Conservation (phyloP, 2,797 vertebrate genomes). For the Thamnophis elegans region DNA sequence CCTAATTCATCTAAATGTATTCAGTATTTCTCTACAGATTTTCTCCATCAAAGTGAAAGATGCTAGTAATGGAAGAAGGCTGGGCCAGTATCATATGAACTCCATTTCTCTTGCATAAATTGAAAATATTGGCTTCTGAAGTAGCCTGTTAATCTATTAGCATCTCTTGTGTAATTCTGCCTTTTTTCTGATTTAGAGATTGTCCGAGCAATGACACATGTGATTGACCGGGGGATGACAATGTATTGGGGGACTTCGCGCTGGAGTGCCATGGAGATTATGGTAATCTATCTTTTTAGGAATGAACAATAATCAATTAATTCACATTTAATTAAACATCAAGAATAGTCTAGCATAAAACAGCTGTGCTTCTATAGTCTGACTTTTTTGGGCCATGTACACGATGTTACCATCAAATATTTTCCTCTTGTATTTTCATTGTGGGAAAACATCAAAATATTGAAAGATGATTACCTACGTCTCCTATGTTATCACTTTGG, state of each 20-base stretch:
- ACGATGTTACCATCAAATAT: neutral
- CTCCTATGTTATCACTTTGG: neutral
- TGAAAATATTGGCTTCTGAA: neutral
- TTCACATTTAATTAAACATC: neutral
- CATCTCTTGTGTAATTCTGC: rapidly evolving
- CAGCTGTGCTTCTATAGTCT: neutral
- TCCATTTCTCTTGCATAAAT: neutral
- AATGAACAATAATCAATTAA: rapidly evolving
- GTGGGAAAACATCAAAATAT: neutral
- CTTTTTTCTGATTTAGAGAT: constrained; percentile 77
- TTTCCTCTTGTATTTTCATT: neutral
- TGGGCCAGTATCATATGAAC: neutral
- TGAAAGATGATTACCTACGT: neutral
- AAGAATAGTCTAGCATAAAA: neutral
- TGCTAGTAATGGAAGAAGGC: neutral
- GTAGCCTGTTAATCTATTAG: neutral
- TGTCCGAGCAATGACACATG: constrained; percentile 95
- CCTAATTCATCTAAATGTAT: neutral
- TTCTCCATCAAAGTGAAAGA: neutral
- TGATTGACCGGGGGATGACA: constrained; percentile 98
- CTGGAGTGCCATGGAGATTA: constrained; percentile 99
- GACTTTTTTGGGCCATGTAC: neutral
- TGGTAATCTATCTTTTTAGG: constrained; percentile 73
- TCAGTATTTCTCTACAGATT: neutral
- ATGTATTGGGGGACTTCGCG: constrained; percentile 99